Evolutionary conservation across 2,888 invertebrate species (phyloP).

Genomic region (Encarsia formosa): DNA sequence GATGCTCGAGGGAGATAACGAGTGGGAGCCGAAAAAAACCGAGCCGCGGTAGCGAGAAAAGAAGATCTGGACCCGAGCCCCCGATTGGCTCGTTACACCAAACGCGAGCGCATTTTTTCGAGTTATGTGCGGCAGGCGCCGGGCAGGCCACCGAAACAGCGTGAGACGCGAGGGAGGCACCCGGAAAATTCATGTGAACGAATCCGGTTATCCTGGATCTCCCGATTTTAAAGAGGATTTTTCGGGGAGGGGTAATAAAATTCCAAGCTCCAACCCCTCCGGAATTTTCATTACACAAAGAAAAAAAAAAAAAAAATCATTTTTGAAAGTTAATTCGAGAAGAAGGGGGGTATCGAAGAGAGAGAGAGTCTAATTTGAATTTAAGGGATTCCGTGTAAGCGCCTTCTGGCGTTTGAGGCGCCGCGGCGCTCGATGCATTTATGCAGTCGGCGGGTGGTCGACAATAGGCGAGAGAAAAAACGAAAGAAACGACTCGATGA

Average conservation of each 20-base stretch:
- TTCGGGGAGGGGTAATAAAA: no score
- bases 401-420: constrained; percentile 51
- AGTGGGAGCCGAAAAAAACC: constrained; percentile 17
- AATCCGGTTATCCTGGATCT: no score
- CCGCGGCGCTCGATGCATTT: constrained; percentile 50
- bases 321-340: neutral
- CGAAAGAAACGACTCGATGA: neutral
- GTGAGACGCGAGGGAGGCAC: no score
- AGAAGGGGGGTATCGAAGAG: constrained; percentile 9
- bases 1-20: constrained; percentile 21
- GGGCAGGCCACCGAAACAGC: no score
- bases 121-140: no score
- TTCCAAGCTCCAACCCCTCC: no score
- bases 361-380: constrained; percentile 50
- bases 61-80: constrained; percentile 15
- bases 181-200: no score
- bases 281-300: no score
- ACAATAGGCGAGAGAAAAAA: constrained; percentile 33
- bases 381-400: constrained; percentile 42
- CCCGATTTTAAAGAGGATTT: no score
- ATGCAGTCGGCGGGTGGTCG: constrained; percentile 39
- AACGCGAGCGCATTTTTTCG: constrained; percentile 6
- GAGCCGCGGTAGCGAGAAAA: neutral
- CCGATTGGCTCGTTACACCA: constrained; percentile 22
- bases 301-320: no score